phyloP scores from a whole-genome alignment of 2,113 vertebrate species.

The Oceanites oceanicus region DNA sequence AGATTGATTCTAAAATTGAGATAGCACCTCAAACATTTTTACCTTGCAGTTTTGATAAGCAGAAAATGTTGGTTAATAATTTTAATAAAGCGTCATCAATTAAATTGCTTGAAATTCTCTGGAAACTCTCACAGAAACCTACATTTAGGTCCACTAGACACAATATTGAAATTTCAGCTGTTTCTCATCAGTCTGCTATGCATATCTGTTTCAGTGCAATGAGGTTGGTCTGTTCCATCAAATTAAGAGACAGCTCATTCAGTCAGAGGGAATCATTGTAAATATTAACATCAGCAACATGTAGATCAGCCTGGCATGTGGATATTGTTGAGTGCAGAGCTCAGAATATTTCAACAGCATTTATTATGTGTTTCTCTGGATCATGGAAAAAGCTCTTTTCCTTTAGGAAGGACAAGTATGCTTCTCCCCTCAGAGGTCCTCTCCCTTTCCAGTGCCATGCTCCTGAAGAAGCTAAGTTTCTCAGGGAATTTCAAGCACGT shows the following conservation, averaged over 20 bases:
- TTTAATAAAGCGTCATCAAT: not conserved
- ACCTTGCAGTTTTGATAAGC: not conserved
- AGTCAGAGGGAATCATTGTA: fast-evolving
- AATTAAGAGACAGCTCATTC: not conserved
- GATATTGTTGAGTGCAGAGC: not conserved
- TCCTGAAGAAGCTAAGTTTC: not conserved
- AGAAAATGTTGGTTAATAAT: not conserved
- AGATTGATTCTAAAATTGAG: not conserved
- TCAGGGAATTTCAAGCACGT: not conserved
- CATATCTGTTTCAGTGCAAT: not conserved
- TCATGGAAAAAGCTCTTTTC: not conserved
- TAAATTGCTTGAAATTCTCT: not conserved
- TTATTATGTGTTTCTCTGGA: not conserved
- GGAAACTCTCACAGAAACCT: not conserved
- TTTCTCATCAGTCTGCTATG: not conserved
- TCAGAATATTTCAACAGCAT: not conserved
- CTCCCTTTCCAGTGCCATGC: not conserved
- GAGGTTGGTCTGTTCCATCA: not conserved
- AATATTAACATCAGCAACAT: not conserved
- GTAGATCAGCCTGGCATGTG: not conserved
- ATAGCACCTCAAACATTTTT: not conserved
- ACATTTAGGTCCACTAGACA: not conserved
- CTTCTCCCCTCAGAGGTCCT: not conserved
- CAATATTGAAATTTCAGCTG: not conserved
- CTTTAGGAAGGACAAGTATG: not conserved